Base-by-base conservation (phyloP, 2,113 vertebrate species). In the Myotis lucifugus region DNA sequence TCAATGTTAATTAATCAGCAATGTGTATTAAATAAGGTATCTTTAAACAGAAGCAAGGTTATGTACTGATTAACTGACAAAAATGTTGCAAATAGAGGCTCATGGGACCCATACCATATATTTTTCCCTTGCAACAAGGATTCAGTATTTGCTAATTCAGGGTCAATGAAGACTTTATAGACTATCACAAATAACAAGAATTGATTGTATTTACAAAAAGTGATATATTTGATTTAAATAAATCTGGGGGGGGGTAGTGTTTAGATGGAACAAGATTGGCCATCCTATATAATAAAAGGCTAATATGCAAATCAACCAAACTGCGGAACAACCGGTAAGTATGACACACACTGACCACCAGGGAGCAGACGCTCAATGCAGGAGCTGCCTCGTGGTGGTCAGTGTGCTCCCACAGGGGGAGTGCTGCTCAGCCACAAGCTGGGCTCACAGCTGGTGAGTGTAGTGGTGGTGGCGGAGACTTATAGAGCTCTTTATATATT, bases 31-130 rank as follows among this genome's bases (percentile, higher is more conserved):
- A 85, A 67, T n/a, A 93, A 37, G 9, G 8, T 70, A 37, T 56
- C 29, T 90, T 96, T 82, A 93, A 90, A 89, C 7, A 72, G 17
- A 88, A 92, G 84, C 42, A 88, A 90, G 17, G 18, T 64, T 91
- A 72, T 32, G 5, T 83, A 56, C 23, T 46, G 69, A 89, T 76
- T 37, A 82, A 42, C 9, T 77, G 61, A 90, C 21, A 34, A 88
- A 91, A 95, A 78, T 72, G 9, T 67, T 89, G 29, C 27, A 61
- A 72, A 0, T 88, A 59, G 52, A 67, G 25, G 59, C 2, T 76
- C 40, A 34, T 3, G 32, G 86, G 32, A 37, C 46, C 3, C 14
- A 42, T 85, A 85, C 21, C 2, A 54, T 61, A 0, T 76, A 90
- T 64, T 52, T 52, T 92, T 19, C 18, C 42, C 11, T 81, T 85